Evolutionary conservation across 2,888 invertebrate genomes (phyloP).

Genomic region (Tubulanus polymorphus): DNA sequence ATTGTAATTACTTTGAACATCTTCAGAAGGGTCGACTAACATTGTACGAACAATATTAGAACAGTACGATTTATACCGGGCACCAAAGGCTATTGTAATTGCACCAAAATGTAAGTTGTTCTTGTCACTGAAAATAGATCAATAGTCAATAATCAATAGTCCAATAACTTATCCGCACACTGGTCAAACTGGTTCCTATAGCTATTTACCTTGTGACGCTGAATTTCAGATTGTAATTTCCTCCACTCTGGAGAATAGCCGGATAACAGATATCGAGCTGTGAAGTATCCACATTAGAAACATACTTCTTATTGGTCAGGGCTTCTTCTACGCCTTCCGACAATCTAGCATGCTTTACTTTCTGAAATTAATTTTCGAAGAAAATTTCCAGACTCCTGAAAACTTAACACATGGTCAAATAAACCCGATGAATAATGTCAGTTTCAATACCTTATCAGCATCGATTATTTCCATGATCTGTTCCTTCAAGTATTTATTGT

Average conservation of each 20-base stretch:
- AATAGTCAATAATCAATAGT: neutral
- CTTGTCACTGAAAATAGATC: conserved; percentile 69
- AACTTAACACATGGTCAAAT: neutral
- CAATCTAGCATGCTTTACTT: conserved; percentile 92
- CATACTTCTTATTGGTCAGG: conserved; percentile 92
- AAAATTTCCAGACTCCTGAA: neutral
- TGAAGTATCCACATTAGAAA: conserved; percentile 79
- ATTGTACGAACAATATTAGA: conserved; percentile 95
- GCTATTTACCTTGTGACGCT: conserved; percentile 67
- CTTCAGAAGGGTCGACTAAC: conserved; percentile 83
- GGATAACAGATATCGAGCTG: conserved; percentile 97
- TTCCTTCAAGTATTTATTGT: conserved; percentile 92
- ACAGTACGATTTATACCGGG: conserved; percentile 95
- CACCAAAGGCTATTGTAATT: conserved; percentile 90
- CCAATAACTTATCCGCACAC: neutral
- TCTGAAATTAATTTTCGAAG: conserved; percentile 58
- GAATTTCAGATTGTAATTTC: conserved; percentile 95
- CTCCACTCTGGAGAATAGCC: conserved; percentile 97
- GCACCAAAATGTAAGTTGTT: conserved; percentile 92
- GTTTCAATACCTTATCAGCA: conserved; percentile 67
- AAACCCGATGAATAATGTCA: neutral
- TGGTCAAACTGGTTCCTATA: neutral
- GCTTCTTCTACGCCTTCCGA: conserved; percentile 93
- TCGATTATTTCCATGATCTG: conserved; percentile 99
- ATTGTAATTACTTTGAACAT: conserved; percentile 77